Base-by-base conservation (phyloP, 2,888 invertebrate species). In the Nomada fucata region DNA sequence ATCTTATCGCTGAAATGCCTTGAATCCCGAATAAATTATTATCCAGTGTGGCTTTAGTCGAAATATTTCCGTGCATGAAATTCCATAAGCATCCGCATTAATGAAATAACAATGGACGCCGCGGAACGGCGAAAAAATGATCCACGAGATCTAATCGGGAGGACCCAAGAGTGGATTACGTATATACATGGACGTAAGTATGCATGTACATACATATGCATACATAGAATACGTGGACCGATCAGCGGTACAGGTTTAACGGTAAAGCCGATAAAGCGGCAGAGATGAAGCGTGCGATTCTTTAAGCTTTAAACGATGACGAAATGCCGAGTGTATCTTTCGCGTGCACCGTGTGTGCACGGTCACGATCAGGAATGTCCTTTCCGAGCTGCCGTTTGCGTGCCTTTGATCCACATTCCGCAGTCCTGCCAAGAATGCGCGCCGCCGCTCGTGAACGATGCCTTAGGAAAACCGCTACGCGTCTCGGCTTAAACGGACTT, bases 381-480 rank as follows among this genome's bases (percentile, higher is more conserved):
- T 88, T 85, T 85, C 76, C 53, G 70, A 86, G 76, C 75, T 87
- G 84, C 90, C 88, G 87, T 90, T 88, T 85, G 85, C 88, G 86
- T 90, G 86, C 85, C 86, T 86, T 83, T 89, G 88, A 90, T 90
- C 89, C 83, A 88, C 90, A 90, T 90, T 91, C 88, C 89, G 67
- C 86, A 86, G 82, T 60, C 79, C 85, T 87, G 88, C 87, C 88
- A 90, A 90, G 91, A 90, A 91, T 90, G 91, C 83, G 71, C 83
- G 82, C 80, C 73, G 75, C 83, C 77, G 72, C 67, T 81, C 76
- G 83, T 84, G 79, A 81, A 83, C 82, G 86, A 85, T 76, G 86
- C 83, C 84, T 73, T 79, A 85, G 81, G 79, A 89, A 88, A 88
- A 90, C 89, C 89, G 89, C 88, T 88, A 90, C 65, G 77, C 85